Conservation (phyloP, 2,888 invertebrate species). For the Acrobeloides nanus region DNA sequence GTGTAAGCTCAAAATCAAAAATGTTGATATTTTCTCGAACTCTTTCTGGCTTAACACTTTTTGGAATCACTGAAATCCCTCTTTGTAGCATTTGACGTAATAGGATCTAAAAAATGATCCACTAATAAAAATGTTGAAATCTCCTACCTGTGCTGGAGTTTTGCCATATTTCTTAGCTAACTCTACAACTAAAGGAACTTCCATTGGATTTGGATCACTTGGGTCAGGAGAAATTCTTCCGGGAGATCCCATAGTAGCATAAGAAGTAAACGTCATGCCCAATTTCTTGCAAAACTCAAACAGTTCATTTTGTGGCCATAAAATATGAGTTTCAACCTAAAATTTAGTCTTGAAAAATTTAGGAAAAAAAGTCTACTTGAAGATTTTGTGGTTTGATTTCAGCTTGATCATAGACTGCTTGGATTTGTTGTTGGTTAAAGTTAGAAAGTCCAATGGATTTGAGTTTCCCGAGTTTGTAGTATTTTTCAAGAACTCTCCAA, state of each 20-base stretch:
- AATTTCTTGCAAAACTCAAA: slow-evolving; percentile 62
- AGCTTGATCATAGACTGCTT: slow-evolving; percentile 39
- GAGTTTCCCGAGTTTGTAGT: slow-evolving; percentile 30
- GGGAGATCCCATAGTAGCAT: slow-evolving; percentile 36
- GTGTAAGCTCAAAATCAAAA: too few species aligned
- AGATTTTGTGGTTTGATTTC: slow-evolving; percentile 44
- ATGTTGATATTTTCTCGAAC: not conserved
- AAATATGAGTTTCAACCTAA: slow-evolving; percentile 71
- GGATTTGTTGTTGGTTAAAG: slow-evolving; percentile 43
- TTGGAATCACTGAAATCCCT: slow-evolving; percentile 29
- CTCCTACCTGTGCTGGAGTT: slow-evolving; percentile 10
- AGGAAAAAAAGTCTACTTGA: slow-evolving; percentile 38
- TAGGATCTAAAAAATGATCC: slow-evolving; percentile 14
- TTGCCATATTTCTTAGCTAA: slow-evolving; percentile 34
- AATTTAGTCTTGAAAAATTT: slow-evolving; percentile 62
- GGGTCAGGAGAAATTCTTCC: slow-evolving; percentile 12
- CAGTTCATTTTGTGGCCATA: slow-evolving; percentile 68
- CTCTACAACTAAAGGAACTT: slow-evolving; percentile 23
- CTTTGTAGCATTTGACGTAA: slow-evolving; percentile 27
- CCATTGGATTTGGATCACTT: slow-evolving; percentile 16
- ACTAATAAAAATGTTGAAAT: slow-evolving; percentile 1
- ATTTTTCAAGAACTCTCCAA: slow-evolving; percentile 37
- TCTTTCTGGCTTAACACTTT: slow-evolving; percentile 26
- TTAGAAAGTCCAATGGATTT: slow-evolving; percentile 43
- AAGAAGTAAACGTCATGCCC: slow-evolving; percentile 58